Evolutionary conservation across 2,113 vertebrate species (phyloP).

Genomic region (Motacilla alba): DNA sequence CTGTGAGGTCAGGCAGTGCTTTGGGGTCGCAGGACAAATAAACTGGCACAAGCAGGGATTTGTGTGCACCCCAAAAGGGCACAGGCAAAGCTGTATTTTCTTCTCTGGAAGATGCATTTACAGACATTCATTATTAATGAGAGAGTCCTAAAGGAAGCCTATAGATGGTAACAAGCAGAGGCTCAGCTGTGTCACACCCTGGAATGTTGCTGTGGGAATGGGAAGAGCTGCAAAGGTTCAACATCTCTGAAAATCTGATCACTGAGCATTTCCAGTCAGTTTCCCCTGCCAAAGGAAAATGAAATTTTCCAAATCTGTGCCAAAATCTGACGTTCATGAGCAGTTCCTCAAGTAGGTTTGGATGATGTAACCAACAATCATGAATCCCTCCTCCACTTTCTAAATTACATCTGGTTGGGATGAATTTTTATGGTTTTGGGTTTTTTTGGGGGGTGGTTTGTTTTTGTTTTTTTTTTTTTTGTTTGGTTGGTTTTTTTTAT

Average conservation of each 20-base stretch:
- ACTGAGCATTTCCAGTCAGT: background rate
- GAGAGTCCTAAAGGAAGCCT: background rate
- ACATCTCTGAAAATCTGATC: background rate
- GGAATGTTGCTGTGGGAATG: background rate
- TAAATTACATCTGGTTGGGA: background rate
- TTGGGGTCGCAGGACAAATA: fast-evolving
- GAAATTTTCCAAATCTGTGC: background rate
- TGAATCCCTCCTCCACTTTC: background rate
- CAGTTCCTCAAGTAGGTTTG: background rate
- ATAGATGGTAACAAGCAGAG: background rate
- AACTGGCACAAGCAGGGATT: background rate
- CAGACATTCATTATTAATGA: background rate
- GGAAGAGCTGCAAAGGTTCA: background rate
- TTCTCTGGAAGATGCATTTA: background rate
- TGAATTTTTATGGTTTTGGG: background rate
- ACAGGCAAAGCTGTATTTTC: background rate
- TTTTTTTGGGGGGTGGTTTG: too few relatives aligned
- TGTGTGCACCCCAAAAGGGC: background rate
- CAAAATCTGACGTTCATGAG: background rate
- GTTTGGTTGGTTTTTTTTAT: too few relatives aligned
- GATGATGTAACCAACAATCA: constrained; percentile 17
- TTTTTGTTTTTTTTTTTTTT: too few relatives aligned
- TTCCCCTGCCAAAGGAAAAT: background rate
- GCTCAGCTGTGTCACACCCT: background rate
- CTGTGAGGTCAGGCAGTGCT: background rate